Conservation (phyloP, 2,797 vertebrate genomes). For the Pelodytes ibericus region DNA sequence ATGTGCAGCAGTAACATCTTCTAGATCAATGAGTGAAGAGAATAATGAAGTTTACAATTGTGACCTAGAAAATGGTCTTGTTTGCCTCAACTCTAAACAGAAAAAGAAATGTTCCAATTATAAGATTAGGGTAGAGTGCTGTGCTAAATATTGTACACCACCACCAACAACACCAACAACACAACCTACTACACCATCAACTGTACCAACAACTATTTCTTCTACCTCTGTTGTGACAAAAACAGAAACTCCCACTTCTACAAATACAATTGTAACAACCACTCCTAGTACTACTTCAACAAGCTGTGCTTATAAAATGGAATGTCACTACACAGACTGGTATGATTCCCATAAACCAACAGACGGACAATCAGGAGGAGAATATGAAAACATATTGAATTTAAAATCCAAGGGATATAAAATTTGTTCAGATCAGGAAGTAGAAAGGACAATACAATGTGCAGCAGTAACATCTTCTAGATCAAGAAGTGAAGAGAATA, state of each 20-base stretch:
- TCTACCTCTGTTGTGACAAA: rapidly evolving
- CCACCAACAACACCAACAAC: background rate
- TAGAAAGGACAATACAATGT: background rate
- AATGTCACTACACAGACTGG: slow-evolving; percentile 4
- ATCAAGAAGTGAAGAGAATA: background rate
- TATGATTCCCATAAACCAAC: background rate
- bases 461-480: background rate
- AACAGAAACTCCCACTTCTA: rapidly evolving
- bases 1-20: background rate
- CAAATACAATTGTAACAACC: background rate
- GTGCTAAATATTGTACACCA: background rate
- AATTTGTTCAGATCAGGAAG: slow-evolving; percentile 4
- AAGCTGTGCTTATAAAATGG: slow-evolving; percentile 6
- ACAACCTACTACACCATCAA: background rate
- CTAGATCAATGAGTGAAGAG: background rate
- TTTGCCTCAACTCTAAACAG: slow-evolving; percentile 62
- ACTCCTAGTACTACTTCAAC: slow-evolving; percentile 13
- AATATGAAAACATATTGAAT: background rate
- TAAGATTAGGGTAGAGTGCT: slow-evolving; percentile 66
- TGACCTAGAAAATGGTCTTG: slow-evolving; percentile 54
- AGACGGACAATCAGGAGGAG: background rate
- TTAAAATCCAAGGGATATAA: background rate
- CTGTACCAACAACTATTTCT: background rate
- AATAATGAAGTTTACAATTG: background rate
- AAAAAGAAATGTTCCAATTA: slow-evolving; percentile 71